Evolutionary conservation across 2,888 invertebrate genomes (phyloP), one percentile per base, ranked within the genome.

Genomic region (Anodontia alba): DNA sequence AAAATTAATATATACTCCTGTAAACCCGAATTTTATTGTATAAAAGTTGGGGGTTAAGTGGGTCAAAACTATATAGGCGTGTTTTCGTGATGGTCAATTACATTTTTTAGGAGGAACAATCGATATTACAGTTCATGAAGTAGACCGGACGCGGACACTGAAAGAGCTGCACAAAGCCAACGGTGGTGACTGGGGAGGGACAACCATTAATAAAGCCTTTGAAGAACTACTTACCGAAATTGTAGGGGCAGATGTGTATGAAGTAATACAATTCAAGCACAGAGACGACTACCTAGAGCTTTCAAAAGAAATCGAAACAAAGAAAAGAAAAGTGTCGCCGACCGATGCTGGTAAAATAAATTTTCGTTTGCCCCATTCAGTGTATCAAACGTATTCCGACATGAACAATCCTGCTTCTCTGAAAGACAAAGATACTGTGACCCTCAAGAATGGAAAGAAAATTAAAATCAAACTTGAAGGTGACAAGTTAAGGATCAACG

Each of bases 101-200:
- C 38, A 38, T 38, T 8, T 38, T 38, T 38, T 10, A 85, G 85
- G 85, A 46, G 85, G 85, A 0, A 85, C 85, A 1, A 73, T 78
- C n/a, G 85, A 85, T 57, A 85, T 85, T n/a, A 82, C 85, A 3
- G 78, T 82, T 29, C 82, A 85, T 31, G 78, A 82, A 71, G 67
- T 83, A 7, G 76, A 73, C 10, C 43, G 33, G 26, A 74, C 80
- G 42, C 67, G 67, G 26, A 71, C 76, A 0, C 33, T 82, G 20
- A 78, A 54, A 68, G 85, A 85, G 33, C 33, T 85, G 8, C 38
- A 46, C 33, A 80, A 78, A 43, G 82, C 82, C 0, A 85, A 85
- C 42, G 85, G 85, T 15, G 85, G 85, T 15, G 78, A 80, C 23
- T 75, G 69, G 70, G 85, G 85, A 20, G 85, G 85, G 10, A 73